A percentile compares a stretch with the other conserved stretches of the same genome.
Conservation (phyloP, 2,113 vertebrate genomes). For the Leptodactylus fuscus region DNA sequence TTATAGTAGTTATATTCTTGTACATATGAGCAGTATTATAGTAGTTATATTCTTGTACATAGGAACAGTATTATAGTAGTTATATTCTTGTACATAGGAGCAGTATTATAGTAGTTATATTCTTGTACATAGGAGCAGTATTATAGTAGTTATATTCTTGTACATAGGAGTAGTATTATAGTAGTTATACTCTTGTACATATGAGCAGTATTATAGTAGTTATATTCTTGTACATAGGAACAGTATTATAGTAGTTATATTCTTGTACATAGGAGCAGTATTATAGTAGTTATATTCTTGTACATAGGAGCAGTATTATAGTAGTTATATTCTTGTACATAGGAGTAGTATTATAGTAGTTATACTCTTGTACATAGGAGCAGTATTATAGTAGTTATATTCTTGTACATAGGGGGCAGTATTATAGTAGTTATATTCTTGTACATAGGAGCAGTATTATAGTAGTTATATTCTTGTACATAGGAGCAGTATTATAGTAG, state of each 20-base stretch:
- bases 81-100: background rate
- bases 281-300: slow-evolving; percentile 20
- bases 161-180: background rate
- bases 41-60: slow-evolving; percentile 2
- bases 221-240: background rate
- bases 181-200: background rate
- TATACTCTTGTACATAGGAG: background rate
- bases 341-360: background rate
- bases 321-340: background rate
- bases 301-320: slow-evolving; percentile 11
- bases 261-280: background rate
- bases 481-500: background rate
- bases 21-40: slow-evolving; percentile 1
- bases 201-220: background rate
- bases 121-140: background rate
- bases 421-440: slow-evolving; percentile 18
- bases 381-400: background rate
- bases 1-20: slow-evolving; percentile 4
- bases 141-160: slow-evolving; percentile 1
- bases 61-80: background rate
- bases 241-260: slow-evolving; percentile 10
- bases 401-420: background rate
- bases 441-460: background rate
- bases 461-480: background rate
- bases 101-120: slow-evolving; percentile 13